Evolutionary conservation across 2,113 vertebrate genomes (phyloP), one percentile per base, ranked within the genome.

Genomic region (Heterotilapia buettikoferi): DNA sequence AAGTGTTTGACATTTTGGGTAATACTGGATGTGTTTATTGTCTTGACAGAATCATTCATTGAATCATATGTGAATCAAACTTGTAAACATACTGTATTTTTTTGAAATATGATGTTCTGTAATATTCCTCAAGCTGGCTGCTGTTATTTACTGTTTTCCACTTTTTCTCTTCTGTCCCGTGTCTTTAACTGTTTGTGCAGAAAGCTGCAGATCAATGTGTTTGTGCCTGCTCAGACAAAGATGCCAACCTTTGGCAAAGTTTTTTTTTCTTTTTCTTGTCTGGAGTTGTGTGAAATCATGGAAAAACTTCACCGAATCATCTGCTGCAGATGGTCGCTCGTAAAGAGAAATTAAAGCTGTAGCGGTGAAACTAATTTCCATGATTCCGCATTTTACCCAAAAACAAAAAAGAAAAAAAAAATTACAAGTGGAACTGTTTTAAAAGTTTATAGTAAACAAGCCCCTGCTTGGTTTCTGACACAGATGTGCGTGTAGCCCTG

Each of bases 311-410:
- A 18, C 85, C 8, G 19, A 83, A 86, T 93, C 76, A 59, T 90
- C 59, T 47, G 78, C 86, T 68, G 7, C 83, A 86, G 9, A 84
- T 29, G 13, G 59, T 91, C 87, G 43, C 87, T 88, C 43, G 54
- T 92, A 90, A 93, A 68, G 91, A 83, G 7, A 16, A 85, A 87
- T 89, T 73, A 83, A 85, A 84, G 82, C 84, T 86, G 88, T 53
- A 63, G 81, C 79, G 84, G 66, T 66, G 36, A 86, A 83, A 81
- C 59, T 68, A 71, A 90, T 86, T 84, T 45, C 45, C 40, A 7
- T 13, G 6, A 83, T 80, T 50, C 82, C 26, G 47, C 87, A 83
- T 68, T 81, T 57, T 36, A 80, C 76, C 33, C 5, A 45, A 24
- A 43, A 43, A 61, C 16, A 89, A 85, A 86, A 57, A 56, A 36